phyloP scores from a whole-genome alignment of 2,113 vertebrate species.

The Eonycteris spelaea region DNA sequence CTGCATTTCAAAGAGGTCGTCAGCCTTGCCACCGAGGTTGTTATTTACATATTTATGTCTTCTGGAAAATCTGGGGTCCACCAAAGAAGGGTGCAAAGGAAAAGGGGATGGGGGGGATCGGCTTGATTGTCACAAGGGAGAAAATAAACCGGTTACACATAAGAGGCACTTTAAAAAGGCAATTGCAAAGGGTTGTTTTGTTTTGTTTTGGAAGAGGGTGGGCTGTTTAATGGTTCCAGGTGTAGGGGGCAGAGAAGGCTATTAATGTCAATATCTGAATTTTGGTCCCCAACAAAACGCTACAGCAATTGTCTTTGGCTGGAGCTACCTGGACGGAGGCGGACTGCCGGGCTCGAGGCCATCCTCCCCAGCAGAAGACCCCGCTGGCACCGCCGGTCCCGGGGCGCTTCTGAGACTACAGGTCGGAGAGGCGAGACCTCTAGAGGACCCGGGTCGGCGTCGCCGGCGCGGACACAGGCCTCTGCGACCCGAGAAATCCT shows the following conservation, averaged over 20 bases:
- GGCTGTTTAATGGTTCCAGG: neutral
- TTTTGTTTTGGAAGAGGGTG: neutral
- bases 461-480: neutral
- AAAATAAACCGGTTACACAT: neutral
- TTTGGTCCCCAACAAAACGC: neutral
- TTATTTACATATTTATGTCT: neutral
- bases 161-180: neutral
- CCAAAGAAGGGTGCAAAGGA: neutral
- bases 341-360: rapidly evolving
- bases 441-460: neutral
- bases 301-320: neutral
- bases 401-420: neutral
- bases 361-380: neutral
- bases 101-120: neutral
- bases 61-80: neutral
- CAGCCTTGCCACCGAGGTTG: neutral
- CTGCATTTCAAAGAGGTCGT: neutral
- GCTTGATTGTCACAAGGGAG: neutral
- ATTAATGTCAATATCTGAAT: neutral
- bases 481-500: slow-evolving; percentile 17
- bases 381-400: neutral
- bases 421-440: neutral
- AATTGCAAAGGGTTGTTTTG: neutral
- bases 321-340: neutral
- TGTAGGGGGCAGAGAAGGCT: neutral